These are phyloP conservation scores for Acrocephalus arundinaceus DNA, from an alignment of 2,113 vertebrate genomes.

Conservation along the genomic window DNA sequence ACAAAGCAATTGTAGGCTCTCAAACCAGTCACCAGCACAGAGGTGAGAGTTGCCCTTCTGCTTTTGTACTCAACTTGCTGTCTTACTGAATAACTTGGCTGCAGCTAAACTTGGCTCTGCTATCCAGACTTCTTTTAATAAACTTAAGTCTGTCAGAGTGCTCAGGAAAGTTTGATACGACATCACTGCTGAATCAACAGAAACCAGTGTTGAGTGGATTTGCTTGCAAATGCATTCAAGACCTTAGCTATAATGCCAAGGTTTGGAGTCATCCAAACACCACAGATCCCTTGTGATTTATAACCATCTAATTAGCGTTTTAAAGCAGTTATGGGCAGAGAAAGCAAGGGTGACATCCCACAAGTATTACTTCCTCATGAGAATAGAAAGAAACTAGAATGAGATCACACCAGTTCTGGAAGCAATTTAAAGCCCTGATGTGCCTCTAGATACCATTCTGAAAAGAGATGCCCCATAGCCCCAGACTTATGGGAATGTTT, in stretches of 20 bases:
- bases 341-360: neutral
- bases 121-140: slow-evolving; percentile 32
- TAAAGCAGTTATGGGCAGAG: neutral
- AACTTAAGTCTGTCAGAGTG: neutral
- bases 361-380: neutral
- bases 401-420: neutral
- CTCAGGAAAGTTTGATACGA: neutral
- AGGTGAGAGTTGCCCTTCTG: neutral
- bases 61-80: neutral
- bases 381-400: neutral
- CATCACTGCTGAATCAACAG: slow-evolving; percentile 53
- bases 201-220: neutral
- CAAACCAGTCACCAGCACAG: neutral
- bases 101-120: slow-evolving; percentile 15
- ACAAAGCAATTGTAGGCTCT: neutral
- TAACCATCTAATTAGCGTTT: neutral
- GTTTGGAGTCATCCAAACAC: neutral
- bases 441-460: neutral
- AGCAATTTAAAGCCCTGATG: neutral
- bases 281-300: neutral
- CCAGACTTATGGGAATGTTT: neutral
- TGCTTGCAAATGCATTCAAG: neutral
- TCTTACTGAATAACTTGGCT: slow-evolving; percentile 3
- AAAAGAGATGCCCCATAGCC: neutral
- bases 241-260: neutral